Evolutionary conservation across 2,888 invertebrate genomes (phyloP).

Genomic region (Drosophila mimica): DNA sequence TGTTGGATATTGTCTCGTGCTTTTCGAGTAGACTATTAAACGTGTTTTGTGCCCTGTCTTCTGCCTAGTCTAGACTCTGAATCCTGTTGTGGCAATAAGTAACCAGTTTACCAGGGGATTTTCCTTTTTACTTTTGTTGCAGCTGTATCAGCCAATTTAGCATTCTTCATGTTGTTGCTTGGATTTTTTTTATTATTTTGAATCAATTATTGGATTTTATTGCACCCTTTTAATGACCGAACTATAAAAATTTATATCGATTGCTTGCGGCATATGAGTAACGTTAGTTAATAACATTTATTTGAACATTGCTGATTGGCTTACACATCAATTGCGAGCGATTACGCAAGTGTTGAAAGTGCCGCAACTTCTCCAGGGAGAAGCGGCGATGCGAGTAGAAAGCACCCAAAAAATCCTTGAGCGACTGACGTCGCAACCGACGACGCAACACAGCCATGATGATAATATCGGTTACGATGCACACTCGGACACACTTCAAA

Average conservation of each 20-base stretch:
- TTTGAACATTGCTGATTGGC: constrained; percentile 32
- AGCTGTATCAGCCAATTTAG: constrained; percentile 24
- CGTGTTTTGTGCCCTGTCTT: constrained; percentile 38
- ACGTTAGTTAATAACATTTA: constrained; percentile 11
- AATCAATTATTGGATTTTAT: background rate
- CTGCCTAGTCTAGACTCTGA: constrained; percentile 11
- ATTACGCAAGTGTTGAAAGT: constrained; percentile 54
- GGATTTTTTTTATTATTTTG: background rate
- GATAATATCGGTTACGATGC: background rate
- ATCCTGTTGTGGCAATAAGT: constrained; percentile 31
- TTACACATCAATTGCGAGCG: constrained; percentile 66
- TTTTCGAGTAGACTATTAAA: constrained; percentile 37
- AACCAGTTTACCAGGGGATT: constrained; percentile 54
- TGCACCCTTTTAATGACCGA: constrained; percentile 20
- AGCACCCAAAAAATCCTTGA: constrained; percentile 69
- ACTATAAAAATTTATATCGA: background rate
- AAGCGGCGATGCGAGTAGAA: constrained; percentile 62
- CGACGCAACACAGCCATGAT: constrained; percentile 70
- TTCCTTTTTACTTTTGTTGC: constrained; percentile 31
- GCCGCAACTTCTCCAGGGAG: constrained; percentile 64
- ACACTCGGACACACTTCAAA: background rate
- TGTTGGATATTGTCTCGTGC: constrained; percentile 21
- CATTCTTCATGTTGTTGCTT: constrained; percentile 9
- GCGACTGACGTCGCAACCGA: constrained; percentile 67
- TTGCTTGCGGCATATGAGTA: constrained; percentile 1